Evolutionary conservation across 2,797 vertebrate species (phyloP).

Genomic region (Brachyrhaphis roseni): DNA sequence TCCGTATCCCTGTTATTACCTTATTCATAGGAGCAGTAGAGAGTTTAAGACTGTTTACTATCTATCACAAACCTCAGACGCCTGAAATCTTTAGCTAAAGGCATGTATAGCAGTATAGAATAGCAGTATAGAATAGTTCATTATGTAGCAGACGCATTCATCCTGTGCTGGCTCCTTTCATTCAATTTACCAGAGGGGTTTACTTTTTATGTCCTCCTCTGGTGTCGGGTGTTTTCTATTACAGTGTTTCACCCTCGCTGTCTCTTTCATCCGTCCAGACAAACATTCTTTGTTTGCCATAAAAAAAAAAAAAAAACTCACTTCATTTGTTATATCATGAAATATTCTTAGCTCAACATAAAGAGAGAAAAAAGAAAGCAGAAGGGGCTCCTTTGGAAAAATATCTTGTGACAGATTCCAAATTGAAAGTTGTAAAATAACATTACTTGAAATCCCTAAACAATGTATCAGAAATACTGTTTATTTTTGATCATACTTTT

Average conservation of each 20-base stretch:
- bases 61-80: conserved; percentile 64
- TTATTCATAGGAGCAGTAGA: conserved; percentile 62
- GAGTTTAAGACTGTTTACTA: conserved; percentile 62
- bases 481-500: conserved; percentile 54
- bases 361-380: conserved; percentile 19
- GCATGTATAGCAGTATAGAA: conserved; percentile 43
- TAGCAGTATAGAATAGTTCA: conserved; percentile 43
- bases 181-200: conserved; percentile 49
- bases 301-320: conserved; percentile 41
- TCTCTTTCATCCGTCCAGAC: conserved; percentile 65
- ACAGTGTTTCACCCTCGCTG: conserved; percentile 55
- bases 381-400: not conserved
- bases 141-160: conserved; percentile 55
- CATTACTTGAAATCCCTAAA: conserved; percentile 28
- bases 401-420: conserved; percentile 30
- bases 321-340: conserved; percentile 68
- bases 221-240: conserved; percentile 66
- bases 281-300: conserved; percentile 66
- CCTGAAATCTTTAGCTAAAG: conserved; percentile 54
- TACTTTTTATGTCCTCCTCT: conserved; percentile 39
- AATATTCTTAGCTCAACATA: conserved; percentile 46
- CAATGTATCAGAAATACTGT: conserved; percentile 41
- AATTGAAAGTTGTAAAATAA: conserved; percentile 25
- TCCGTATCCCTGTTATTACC: conserved; percentile 66
- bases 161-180: conserved; percentile 45